These are phyloP conservation scores for Dastarcus helophoroides DNA, from an alignment of 2,888 invertebrate species.

Conservation along the genomic window DNA sequence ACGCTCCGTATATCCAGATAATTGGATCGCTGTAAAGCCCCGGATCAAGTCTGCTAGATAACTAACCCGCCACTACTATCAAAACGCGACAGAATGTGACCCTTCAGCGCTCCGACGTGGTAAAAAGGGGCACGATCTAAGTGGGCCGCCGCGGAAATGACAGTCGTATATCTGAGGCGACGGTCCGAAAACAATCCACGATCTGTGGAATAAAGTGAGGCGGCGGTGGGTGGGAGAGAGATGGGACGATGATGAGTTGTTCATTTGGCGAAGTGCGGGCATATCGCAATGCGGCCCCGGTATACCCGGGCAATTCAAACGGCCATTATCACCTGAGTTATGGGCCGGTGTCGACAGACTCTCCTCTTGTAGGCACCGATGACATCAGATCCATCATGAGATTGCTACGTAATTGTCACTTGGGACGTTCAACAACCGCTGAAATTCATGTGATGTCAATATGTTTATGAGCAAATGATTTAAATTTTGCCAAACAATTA, in stretches of 20 bases:
- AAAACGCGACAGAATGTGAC: slow-evolving; percentile 30
- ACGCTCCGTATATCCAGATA: slow-evolving; percentile 37
- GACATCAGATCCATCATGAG: too few species aligned
- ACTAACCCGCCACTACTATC: slow-evolving; percentile 32
- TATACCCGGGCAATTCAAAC: slow-evolving; percentile 32
- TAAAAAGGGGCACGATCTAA: slow-evolving; percentile 23
- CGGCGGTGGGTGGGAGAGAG: slow-evolving; percentile 24
- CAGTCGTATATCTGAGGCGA: slow-evolving; percentile 29
- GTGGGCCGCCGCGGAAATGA: slow-evolving; percentile 26
- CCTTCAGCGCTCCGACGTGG: slow-evolving; percentile 13
- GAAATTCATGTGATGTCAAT: too few species aligned
- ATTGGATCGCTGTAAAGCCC: slow-evolving; percentile 37
- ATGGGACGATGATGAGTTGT: slow-evolving; percentile 32
- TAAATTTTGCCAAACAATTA: too few species aligned
- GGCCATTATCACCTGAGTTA: slow-evolving; percentile 40
- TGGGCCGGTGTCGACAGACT: slow-evolving; percentile 36
- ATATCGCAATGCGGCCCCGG: slow-evolving; percentile 37
- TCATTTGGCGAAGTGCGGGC: slow-evolving; percentile 36
- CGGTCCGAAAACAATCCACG: slow-evolving; percentile 34
- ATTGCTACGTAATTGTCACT: too few species aligned
- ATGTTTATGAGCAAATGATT: too few species aligned
- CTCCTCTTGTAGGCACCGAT: too few species aligned
- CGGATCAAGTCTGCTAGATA: slow-evolving; percentile 37
- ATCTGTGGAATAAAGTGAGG: slow-evolving; percentile 25
- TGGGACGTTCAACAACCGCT: too few species aligned